Evolutionary conservation across 2,888 invertebrate genomes (phyloP).

Genomic region (Microchrysa polita): DNA sequence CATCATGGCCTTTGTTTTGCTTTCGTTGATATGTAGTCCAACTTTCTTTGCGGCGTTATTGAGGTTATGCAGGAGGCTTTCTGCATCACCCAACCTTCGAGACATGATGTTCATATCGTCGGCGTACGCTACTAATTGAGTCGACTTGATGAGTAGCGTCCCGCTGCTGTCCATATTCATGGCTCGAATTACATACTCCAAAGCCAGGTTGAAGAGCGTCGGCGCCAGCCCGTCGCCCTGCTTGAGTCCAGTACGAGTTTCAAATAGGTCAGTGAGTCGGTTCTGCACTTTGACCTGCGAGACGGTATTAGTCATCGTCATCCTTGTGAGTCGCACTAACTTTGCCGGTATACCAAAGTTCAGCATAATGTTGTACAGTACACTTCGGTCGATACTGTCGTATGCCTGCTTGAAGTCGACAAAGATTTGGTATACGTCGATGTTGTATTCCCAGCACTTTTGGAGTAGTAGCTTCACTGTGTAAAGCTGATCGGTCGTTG

Average conservation of each 20-base stretch:
- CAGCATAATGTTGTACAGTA: not conserved
- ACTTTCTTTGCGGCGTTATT: not conserved
- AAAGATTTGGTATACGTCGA: no score
- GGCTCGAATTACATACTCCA: not conserved
- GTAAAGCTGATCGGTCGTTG: no score
- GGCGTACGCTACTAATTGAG: slow-evolving; percentile 1
- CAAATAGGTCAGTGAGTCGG: not conserved
- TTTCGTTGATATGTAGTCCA: not conserved
- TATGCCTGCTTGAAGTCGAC: slow-evolving; percentile 9
- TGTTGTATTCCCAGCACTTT: no score
- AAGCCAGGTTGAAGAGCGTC: slow-evolving; percentile 11
- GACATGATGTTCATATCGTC: not conserved
- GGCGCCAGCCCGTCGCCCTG: no score
- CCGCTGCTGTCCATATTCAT: not conserved
- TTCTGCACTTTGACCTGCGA: not conserved
- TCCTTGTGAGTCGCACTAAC: not conserved
- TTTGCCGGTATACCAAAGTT: slow-evolving; percentile 6
- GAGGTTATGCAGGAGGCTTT: not conserved
- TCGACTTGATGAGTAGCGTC: slow-evolving; percentile 8
- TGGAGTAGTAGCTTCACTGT: not conserved
- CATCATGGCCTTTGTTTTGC: not conserved
- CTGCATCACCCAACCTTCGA: not conserved
- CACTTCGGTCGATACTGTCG: not conserved
- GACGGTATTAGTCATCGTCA: slow-evolving; percentile 8
- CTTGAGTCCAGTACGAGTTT: not conserved